These are phyloP conservation scores for Molossus alvarezi DNA, from an alignment of 2,797 vertebrate species.

Conservation along the genomic window DNA sequence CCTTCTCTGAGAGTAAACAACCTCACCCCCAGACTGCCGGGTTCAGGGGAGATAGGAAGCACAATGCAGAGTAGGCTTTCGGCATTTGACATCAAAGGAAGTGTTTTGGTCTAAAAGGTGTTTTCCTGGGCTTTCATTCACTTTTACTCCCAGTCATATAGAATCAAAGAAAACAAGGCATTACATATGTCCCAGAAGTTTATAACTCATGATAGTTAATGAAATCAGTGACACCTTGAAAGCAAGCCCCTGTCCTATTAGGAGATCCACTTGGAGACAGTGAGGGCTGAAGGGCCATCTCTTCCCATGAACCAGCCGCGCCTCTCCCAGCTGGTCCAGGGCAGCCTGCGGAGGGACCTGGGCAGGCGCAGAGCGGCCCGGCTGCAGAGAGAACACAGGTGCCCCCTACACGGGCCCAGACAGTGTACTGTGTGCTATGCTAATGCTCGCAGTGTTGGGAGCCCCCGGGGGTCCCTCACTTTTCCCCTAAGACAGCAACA, in stretches of 20 bases:
- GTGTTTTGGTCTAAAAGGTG: conserved; percentile 5
- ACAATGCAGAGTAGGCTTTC: neutral
- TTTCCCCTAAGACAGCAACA: conserved; percentile 72
- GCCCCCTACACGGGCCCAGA: neutral
- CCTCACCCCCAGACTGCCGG: neutral
- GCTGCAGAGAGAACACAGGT: neutral
- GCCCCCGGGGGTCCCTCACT: conserved; percentile 27
- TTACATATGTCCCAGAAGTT: neutral
- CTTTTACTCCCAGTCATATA: neutral
- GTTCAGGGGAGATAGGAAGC: neutral
- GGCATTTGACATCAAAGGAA: neutral
- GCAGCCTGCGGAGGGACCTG: neutral
- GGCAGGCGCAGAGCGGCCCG: neutral
- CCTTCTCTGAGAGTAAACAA: neutral
- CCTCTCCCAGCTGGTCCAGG: neutral
- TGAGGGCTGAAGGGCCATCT: neutral
- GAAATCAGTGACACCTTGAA: conserved; percentile 25
- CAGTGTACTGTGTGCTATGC: neutral
- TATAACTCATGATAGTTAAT: neutral
- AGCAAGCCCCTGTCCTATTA: neutral
- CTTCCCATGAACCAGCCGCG: neutral
- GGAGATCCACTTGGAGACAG: neutral
- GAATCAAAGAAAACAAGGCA: conserved; percentile 10
- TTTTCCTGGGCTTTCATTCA: neutral
- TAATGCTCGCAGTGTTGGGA: neutral